Percentiles rank a stretch among this genome's conserved stretches.
phyloP scores from a whole-genome alignment of 2,797 vertebrate genomes.

The Enteromius afrohamiltoni region DNA sequence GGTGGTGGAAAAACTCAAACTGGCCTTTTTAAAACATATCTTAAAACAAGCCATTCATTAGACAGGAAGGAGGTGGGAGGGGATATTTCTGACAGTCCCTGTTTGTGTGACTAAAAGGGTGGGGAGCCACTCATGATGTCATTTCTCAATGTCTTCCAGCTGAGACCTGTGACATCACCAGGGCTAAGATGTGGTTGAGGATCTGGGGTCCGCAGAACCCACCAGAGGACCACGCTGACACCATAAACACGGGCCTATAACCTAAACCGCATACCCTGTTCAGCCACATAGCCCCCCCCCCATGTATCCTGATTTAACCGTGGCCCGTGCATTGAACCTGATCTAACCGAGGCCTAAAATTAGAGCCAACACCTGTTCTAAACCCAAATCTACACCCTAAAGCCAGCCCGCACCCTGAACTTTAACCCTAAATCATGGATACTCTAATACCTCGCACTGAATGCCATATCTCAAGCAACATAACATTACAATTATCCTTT shows the following conservation, averaged over 20 bases:
- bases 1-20: conserved; percentile 72
- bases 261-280: conserved; percentile 27
- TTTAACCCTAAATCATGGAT: background rate
- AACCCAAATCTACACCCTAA: background rate
- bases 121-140: conserved; percentile 59
- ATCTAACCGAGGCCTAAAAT: conserved; percentile 9
- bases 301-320: conserved; percentile 13
- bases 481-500: background rate
- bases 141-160: conserved; percentile 56
- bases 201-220: conserved; percentile 26
- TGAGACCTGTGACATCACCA: conserved; percentile 57
- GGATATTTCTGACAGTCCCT: conserved; percentile 49
- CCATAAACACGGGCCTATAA: conserved; percentile 18
- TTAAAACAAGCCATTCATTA: conserved; percentile 76
- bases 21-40: conserved; percentile 65
- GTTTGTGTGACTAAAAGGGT: conserved; percentile 46
- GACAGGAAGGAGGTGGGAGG: conserved; percentile 62
- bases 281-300: background rate
- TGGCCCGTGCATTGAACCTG: conserved; percentile 17
- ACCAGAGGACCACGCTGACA: background rate
- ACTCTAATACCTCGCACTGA: background rate
- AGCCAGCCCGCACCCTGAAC: background rate
- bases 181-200: conserved; percentile 31
- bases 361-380: background rate
- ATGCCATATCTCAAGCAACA: background rate